Evolutionary conservation across 1,140 invertebrate genomes (phyloP).

Genomic region (Tetramorium parvispinum): DNA sequence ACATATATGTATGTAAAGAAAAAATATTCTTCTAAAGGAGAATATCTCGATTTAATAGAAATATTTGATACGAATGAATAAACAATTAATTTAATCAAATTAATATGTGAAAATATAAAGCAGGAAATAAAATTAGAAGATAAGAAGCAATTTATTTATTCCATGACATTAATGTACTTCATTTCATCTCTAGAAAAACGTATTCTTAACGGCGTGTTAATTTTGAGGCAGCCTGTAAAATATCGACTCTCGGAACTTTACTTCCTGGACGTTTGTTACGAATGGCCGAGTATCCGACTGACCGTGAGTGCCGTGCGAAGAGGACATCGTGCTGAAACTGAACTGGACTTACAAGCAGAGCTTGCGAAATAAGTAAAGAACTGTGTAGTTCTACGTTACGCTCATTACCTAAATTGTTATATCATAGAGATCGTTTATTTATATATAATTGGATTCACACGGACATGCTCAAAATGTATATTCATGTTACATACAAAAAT

Average conservation of each 20-base stretch:
- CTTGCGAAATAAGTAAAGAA: constrained; percentile 8
- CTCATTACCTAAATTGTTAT: neutral
- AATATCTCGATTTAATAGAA: too few species aligned
- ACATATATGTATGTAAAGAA: neutral
- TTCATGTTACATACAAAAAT: neutral
- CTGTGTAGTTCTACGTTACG: neutral
- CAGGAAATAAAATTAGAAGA: neutral
- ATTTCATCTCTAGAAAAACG: neutral
- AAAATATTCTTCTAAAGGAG: too few species aligned
- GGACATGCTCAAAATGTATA: neutral
- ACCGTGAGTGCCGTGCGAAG: neutral
- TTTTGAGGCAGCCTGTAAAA: constrained; percentile 24
- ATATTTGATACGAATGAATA: neutral
- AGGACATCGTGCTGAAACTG: constrained; percentile 20
- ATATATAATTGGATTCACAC: neutral
- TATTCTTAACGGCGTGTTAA: neutral
- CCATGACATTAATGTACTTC: neutral
- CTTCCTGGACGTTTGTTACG: constrained; percentile 26
- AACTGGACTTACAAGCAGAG: neutral
- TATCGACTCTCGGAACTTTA: constrained; percentile 15
- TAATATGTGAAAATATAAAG: neutral
- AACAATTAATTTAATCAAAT: neutral
- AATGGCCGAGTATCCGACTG: constrained; percentile 19
- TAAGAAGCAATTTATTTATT: neutral
- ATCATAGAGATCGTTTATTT: neutral